Evolutionary conservation across 2,113 vertebrate species (phyloP), one percentile per base, ranked within the genome.

Genomic region (Ptilonorhynchus violaceus): DNA sequence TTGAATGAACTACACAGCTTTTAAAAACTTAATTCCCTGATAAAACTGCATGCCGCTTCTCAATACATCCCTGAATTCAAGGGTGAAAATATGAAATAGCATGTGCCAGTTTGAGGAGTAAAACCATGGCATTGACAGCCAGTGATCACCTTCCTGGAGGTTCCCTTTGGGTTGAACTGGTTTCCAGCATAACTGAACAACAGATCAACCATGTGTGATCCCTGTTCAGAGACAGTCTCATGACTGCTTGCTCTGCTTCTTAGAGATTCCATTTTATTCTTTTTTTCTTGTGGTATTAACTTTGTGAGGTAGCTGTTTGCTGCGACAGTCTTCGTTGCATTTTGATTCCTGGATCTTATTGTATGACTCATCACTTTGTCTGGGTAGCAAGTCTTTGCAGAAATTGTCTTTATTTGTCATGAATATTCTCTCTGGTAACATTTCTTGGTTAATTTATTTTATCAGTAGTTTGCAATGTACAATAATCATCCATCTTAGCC

Each of bases 401-500:
- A 60, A 88, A 55, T 66, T 58, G 5, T 3, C 67, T 86, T 69
- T 67, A 42, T 62, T 87, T 60, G 5, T 33, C 6, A 1, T 44
- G 39, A 47, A 52, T 92, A 58, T 20, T 55, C 39, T 49, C n/a
- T 28, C n/a, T 64, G 53, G 91, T 60, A 69, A 27, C 41, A 33
- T 41, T 56, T 76, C 21, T 50, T 52, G 1, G 42, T 55, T 89
- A 69, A 88, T 87, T 93, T 92, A 28, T 82, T 78, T 89, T 67
- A 70, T 72, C 31, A 41, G 3, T 67, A 5, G 63, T 77, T 73
- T 87, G 6, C 9, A 44, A 37, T 75, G 18, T 22, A 12, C 31
- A 83, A 53, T 88, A 58, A 93, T 56, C 24, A 69, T 94, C 37
- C 67, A 53, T 96, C 87, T 91, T 90, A 88, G 66, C 41, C 15